Evolutionary conservation across 2,888 invertebrate species (phyloP), one percentile per base, ranked within the genome.

Genomic region (Synergus itoensis): DNA sequence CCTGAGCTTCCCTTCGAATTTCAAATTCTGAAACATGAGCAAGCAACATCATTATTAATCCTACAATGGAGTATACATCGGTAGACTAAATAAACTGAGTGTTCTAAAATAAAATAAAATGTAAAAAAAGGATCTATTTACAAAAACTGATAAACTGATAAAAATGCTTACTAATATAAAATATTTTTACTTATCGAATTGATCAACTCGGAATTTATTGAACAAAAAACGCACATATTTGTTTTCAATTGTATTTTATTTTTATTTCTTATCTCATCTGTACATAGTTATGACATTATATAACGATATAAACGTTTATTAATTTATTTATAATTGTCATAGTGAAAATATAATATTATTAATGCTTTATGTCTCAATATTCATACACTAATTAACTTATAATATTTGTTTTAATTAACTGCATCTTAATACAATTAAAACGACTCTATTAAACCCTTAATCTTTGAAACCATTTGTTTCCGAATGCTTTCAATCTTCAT

Each of bases 1-100:
- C 48, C 36, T 73, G 48, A 73, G 40, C 36, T 48, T 11, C 53
- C 53, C 16, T 3, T 73, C n/a, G 73, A 73, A 73, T 73, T 73
- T 48, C 14, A 36, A 73, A 53, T 73, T 53, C 48, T 73, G 11
- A 73, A 73, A 53, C 40, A 73, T 73, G 53, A 40, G 36, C 28
- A n/a, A 11, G 48, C 36, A 28, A 53, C 28, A 73, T 45, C 48
- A 48, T 53, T n/a, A 53, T 48, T 73, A 73, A 53, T 53, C 16
- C 16, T 28, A 4, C 28, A 69, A 16, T 53, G 53, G 2, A 12
- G 36, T 1, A 36, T 9, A 12, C 53, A n/a, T 36, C 5, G 5
- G 36, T 36, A 36, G 36, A 36, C 16, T 28, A 69, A 69, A 28
- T 69, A 21, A 28, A 8, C 8, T n/a, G 7, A n/a, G 16, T 53